Evolutionary conservation across 2,797 vertebrate genomes (phyloP), one percentile per base, ranked within the genome.

Genomic region (Coluber constrictor): DNA sequence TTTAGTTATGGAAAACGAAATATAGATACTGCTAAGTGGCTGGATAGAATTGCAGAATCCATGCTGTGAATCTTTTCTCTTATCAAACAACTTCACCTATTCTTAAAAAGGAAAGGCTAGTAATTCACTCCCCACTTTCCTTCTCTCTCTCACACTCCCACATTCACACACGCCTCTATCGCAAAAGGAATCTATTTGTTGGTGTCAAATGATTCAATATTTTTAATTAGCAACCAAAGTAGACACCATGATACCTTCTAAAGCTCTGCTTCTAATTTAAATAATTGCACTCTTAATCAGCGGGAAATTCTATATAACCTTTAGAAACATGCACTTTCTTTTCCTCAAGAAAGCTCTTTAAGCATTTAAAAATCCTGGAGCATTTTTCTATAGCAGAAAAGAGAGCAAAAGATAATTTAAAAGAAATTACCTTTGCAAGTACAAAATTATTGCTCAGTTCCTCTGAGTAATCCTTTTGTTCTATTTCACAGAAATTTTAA

Each of bases 221-320:
- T 83, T 92, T 59, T 90, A 88, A 94, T 90, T 70, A 92, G 43
- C 25, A n/a, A 87, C 61, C 92, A 88, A 91, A 93, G 61, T 16
- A 59, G 55, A 55, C 88, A 79, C 23, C 7, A 20, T 79, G 57
- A 79, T 51, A 56, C 32, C 51, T 83, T 94, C 37, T 63, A 92
- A 87, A 54, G 51, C 66, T 91, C 70, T 63, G n/a, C n/a, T 91
- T 91, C 93, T 93, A 83, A 93, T 91, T 83, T 93, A 87, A 93
- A 93, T 91, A 93, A 91, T 91, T 86, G 57, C 86, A 86, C 57
- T 89, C 89, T 60, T 91, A 89, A 91, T 93, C 93, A 91, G 57
- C 37, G 66, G 93, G 90, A 89, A 93, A 93, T 91, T 93, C 87
- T 91, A 91, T 91, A 89, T 37, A 63, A 37, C 54, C 51, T 93